Base-by-base conservation (phyloP, 2,797 vertebrate genomes). In the Gila robusta region DNA sequence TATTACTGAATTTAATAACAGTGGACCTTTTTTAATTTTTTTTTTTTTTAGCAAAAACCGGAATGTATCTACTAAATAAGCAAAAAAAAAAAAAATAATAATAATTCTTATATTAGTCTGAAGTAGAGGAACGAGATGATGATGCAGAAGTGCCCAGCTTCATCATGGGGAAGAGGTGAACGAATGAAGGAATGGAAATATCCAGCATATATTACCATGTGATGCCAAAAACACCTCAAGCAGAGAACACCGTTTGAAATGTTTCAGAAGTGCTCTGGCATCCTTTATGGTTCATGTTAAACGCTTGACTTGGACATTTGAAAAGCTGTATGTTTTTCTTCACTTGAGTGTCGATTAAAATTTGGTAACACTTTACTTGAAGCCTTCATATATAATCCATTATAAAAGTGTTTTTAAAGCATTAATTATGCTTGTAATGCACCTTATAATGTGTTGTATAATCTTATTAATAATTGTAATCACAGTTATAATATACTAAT, bases 141-240 rank as follows among this genome's bases (percentile, higher is more conserved):
- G 96, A 97, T 74, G 96, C 96, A 0, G 96, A 97, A 87, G 92
- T 93, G 23, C 96, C 97, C 0, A 98, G 97, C 90, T 97, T 98
- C 91, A 92, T 97, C 87, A 97, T 96, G 97, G 95, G 97, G 54
- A 96, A 89, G 91, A 98, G 96, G 93, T n/a, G n/a, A n/a, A n/a
- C n/a, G n/a, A n/a, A n/a, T 96, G 89, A 8, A 80, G 28, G 14
- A 12, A 17, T 69, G 28, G 21, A 66, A 5, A n/a, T 21, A 10
- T 72, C 47, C 37, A 8, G 71, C 6, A 41, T 71, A 54, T 19
- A 37, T 39, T 52, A 23, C 10, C 5, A 35, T n/a, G 6, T 9
- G 23, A 62, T 44, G 21, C 11, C 32, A 59, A 21, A 28, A 37
- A 17, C 39, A 17, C 69, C 8, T 11, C 47, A 66, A 62, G 28